These are phyloP conservation scores for Arvicanthis niloticus DNA, from an alignment of 2,113 vertebrate species.

Conservation along the genomic window DNA sequence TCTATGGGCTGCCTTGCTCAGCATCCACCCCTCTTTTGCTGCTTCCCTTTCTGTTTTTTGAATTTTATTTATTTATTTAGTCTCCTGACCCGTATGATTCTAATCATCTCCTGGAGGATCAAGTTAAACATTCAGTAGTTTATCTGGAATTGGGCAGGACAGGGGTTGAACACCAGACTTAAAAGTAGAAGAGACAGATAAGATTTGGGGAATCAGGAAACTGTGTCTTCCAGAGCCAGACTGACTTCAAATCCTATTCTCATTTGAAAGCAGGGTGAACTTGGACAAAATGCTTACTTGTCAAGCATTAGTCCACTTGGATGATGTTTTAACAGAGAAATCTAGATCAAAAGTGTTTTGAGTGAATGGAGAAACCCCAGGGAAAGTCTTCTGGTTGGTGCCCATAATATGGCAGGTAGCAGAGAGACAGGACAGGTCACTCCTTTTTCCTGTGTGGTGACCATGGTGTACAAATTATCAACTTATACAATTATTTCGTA, in stretches of 20 bases:
- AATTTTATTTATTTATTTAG: too few relatives aligned
- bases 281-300: not conserved
- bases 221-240: not conserved
- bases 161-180: not conserved
- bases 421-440: not conserved
- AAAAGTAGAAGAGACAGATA: not conserved
- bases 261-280: not conserved
- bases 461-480: not conserved
- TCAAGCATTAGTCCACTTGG: not conserved
- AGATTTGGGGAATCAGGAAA: not conserved
- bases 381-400: not conserved
- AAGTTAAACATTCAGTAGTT: not conserved
- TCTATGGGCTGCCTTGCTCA: not conserved
- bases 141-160: not conserved
- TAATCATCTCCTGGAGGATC: not conserved
- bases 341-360: not conserved
- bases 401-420: rapidly evolving
- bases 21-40: not conserved
- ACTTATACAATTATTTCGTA: too few relatives aligned
- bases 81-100: not conserved
- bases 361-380: not conserved
- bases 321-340: not conserved
- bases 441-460: too few relatives aligned
- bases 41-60: too few relatives aligned
- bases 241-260: not conserved